phyloP scores from a whole-genome alignment of 2,888 invertebrate species.

The Hypselothyrea guttata region DNA sequence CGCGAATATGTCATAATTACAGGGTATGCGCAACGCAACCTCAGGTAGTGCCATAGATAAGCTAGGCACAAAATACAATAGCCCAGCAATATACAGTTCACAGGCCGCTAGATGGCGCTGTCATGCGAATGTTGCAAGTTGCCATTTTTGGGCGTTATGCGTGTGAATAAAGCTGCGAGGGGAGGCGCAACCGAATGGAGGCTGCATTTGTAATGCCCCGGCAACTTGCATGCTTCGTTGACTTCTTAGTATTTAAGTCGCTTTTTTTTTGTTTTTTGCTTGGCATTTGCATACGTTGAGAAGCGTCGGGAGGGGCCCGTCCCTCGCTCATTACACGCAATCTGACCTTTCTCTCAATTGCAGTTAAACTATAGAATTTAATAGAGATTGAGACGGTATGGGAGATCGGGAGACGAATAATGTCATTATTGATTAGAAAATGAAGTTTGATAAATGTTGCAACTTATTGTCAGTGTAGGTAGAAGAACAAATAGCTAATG shows the following conservation, averaged over 20 bases:
- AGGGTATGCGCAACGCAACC: conserved; percentile 2
- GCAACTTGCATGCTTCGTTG: conserved; percentile 55
- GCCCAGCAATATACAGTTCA: conserved; percentile 18
- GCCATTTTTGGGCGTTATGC: conserved; percentile 58
- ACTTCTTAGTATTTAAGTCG: conserved; percentile 35
- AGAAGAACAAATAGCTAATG: no score
- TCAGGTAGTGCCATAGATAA: conserved; percentile 20
- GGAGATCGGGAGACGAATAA: no score
- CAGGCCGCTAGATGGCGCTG: conserved; percentile 48
- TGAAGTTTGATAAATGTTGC: neutral
- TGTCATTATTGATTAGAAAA: neutral
- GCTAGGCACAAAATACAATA: conserved; percentile 34
- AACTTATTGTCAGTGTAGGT: no score
- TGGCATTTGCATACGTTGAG: conserved; percentile 39
- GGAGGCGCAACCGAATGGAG: neutral
- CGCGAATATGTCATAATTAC: neutral
- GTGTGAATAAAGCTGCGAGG: conserved; percentile 43
- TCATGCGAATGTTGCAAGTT: conserved; percentile 46
- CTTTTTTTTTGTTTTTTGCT: conserved; percentile 19
- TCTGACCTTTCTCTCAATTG: conserved; percentile 39
- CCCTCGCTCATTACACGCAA: conserved; percentile 19
- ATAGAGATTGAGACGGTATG: neutral
- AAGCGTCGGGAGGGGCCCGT: conserved; percentile 20
- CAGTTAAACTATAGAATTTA: conserved; percentile 11
- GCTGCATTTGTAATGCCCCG: conserved; percentile 20